Conservation (phyloP, 2,797 vertebrate genomes). For the Typhlichthys eigenmanni region DNA sequence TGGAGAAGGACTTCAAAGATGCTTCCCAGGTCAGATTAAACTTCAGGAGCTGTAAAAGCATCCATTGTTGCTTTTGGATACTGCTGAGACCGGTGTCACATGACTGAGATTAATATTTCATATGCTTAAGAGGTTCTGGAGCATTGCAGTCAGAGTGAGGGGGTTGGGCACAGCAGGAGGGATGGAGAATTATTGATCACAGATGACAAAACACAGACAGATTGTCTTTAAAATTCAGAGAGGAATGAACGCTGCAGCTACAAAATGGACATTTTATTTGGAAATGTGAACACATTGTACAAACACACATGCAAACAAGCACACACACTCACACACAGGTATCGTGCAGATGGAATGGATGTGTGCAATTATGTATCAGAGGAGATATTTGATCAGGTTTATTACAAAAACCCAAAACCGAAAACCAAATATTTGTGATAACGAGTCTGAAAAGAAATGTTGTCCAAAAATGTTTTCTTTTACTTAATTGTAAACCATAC, state of each 20-base stretch:
- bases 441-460: slow-evolving; percentile 6
- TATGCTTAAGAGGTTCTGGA: background rate
- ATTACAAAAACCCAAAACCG: slow-evolving; percentile 49
- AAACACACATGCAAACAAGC: slow-evolving; percentile 22
- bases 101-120: slow-evolving; percentile 30
- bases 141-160: background rate
- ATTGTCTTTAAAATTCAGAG: background rate
- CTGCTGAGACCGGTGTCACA: slow-evolving; percentile 17
- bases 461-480: slow-evolving; percentile 37
- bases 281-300: slow-evolving; percentile 45
- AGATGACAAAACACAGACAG: background rate
- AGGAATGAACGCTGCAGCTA: slow-evolving; percentile 27
- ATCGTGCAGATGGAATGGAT: slow-evolving; percentile 30
- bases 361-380: slow-evolving; percentile 13
- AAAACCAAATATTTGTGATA: background rate
- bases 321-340: slow-evolving; percentile 12
- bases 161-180: background rate
- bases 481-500: slow-evolving; percentile 58
- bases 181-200: background rate
- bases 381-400: slow-evolving; percentile 39
- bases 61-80: slow-evolving; percentile 19
- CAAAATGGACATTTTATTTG: slow-evolving; percentile 58
- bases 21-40: background rate
- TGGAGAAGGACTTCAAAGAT: background rate
- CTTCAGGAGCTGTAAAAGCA: slow-evolving; percentile 3